Percentiles rank a stretch among this genome's conserved stretches.
phyloP scores from a whole-genome alignment of 2,797 vertebrate species.

The Ictinia mississippiensis region DNA sequence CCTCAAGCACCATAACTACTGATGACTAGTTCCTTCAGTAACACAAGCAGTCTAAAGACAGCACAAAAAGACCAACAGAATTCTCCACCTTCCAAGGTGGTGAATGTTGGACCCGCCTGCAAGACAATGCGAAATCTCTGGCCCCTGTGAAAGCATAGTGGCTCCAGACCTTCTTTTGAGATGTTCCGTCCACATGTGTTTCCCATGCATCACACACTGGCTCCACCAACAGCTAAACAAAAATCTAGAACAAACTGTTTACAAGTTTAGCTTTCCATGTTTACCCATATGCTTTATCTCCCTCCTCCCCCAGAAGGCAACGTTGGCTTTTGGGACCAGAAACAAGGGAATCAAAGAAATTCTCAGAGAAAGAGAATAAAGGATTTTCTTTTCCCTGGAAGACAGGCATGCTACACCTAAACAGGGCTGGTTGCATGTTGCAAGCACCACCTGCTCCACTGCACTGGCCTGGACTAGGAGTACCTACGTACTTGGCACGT shows the following conservation, averaged over 20 bases:
- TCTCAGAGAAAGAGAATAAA: background rate
- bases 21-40: background rate
- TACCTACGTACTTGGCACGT: rapidly evolving
- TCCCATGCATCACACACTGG: background rate
- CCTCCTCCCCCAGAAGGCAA: background rate
- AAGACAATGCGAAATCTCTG: background rate
- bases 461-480: background rate
- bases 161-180: background rate
- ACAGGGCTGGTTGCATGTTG: background rate
- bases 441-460: background rate
- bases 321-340: background rate
- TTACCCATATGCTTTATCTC: background rate
- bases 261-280: background rate
- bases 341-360: background rate
- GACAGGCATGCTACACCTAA: background rate
- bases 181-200: background rate
- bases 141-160: background rate
- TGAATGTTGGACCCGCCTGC: background rate
- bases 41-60: background rate
- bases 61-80: background rate
- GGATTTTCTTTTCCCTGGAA: background rate
- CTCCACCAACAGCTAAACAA: background rate
- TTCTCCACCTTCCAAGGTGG: background rate
- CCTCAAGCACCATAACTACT: background rate
- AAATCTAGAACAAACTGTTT: background rate